A percentile compares a stretch with the other conserved stretches of the same genome.
These are phyloP conservation scores for Empidonax traillii DNA, from an alignment of 2,113 vertebrate species.

Conservation along the genomic window DNA sequence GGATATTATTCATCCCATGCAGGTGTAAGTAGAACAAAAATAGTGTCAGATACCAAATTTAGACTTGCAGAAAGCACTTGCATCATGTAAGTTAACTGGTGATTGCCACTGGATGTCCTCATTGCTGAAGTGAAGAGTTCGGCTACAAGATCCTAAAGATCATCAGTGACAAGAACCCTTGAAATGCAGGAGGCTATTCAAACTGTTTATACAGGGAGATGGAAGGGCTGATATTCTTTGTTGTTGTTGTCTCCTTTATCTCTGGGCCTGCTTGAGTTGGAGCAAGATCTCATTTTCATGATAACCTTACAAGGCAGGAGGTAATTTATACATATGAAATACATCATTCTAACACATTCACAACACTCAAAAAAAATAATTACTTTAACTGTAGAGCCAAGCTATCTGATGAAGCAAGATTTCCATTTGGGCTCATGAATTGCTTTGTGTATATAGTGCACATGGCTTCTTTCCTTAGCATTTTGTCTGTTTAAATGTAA, in stretches of 20 bases:
- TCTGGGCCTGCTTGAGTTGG: conserved; percentile 2
- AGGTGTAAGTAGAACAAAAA: conserved; percentile 37
- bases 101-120: conserved; percentile 68
- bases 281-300: conserved; percentile 42
- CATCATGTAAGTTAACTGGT: conserved; percentile 8
- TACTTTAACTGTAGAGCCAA: neutral
- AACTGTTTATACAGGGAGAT: conserved; percentile 24
- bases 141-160: conserved; percentile 51
- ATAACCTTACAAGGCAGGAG: conserved; percentile 29
- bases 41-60: conserved; percentile 24
- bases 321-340: conserved; percentile 45
- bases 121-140: conserved; percentile 64
- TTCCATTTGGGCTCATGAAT: conserved; percentile 7
- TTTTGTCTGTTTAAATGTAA: conserved; percentile 14
- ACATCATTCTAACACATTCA: conserved; percentile 12
- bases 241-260: conserved; percentile 49
- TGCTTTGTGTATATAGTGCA: neutral
- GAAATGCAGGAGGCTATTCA: conserved; percentile 40
- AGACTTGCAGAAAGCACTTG: neutral
- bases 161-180: conserved; percentile 43
- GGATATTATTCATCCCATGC: conserved; percentile 14
- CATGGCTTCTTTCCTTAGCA: neutral
- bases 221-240: conserved; percentile 24
- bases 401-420: conserved; percentile 33
- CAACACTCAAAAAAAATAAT: conserved; percentile 15